Base-by-base conservation (phyloP, 2,888 invertebrate species). In the Mystacides longicornis region DNA sequence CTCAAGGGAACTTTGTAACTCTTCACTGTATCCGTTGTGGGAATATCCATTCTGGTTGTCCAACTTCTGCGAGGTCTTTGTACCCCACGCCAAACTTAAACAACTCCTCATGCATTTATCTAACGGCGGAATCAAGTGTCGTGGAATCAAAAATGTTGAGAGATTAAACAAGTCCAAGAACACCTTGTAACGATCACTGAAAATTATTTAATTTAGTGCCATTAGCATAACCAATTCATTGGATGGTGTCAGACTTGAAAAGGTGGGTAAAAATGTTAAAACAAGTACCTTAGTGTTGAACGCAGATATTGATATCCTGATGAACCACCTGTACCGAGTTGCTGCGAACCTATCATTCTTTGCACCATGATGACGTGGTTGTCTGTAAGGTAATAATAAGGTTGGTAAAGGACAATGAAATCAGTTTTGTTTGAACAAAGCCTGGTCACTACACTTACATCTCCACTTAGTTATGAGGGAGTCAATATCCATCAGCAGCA, bases 301-400 rank as follows among this genome's bases (percentile, higher is more conserved):
- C 97, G 82, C 4, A 99, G 81, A 71, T 99, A 99, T 68, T 97
- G 95, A 74, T 99, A 98, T 0, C 99, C 99, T 0, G 96, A 94
- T 4, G 97, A 97, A 2, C 99, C 98, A 16, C 98, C 99, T 0
- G 98, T 98, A 19, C 99, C 99, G 7, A 93, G 76, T 67, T 91
- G 92, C 67, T 94, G 93, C 0, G 93, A 93, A 0, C 99, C 99
- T 64, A 99, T 92, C 97, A 99, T 99, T 64, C 98, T 81, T 73
- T 98, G 97, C 21, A 99, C 99, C 89, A 99, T 90, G 66, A 96
- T 85, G 45, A 98, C 93, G 71, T 99, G 99, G 72, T 97, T 98
- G 71, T 97, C 98, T 98, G 71, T 1, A 74, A 73, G 47, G 3
- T 27, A 33, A 11, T 22, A 48, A 31, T 31, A 31, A 31, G 14